Evolutionary conservation across 2,888 invertebrate species (phyloP), one percentile per base, ranked within the genome.

Genomic region (Amphipoea lucens): DNA sequence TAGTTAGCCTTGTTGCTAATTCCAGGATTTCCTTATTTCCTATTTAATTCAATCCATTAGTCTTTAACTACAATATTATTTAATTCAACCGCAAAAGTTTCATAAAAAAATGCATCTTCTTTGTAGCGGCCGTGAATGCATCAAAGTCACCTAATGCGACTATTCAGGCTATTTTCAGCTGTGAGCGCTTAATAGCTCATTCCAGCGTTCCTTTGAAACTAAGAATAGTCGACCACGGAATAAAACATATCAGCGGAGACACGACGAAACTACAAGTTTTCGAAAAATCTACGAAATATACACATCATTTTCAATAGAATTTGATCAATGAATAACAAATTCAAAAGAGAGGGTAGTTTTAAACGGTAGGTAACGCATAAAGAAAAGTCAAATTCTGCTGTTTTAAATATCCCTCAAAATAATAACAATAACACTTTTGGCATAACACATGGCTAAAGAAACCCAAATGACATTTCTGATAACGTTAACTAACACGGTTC

Each of bases 181-280:
- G 20, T 65, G 79, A 84, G 81, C 76, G 66, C 78, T 84, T 87
- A 82, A 82, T 83, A 79, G 73, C 68, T 81, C 77, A 76, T 74
- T 83, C 76, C 77, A 79, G 81, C 74, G 80, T 80, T 81, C 87
- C 88, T 89, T 89, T 88, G 89, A 85, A 86, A 82, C 86, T 75
- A 79, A 87, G 82, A 89, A 86, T 81, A 86, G 88, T 86, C 81
- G 84, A 84, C 83, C 78, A 83, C 82, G 76, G 72, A 51, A 75
- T 77, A 83, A 87, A 88, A 88, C 83, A 78, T 84, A 84, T 79
- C 90, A 85, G 83, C 75, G 48, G 77, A 84, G 74, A 79, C 75
- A 78, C 74, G 77, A 6, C 40, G 12, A 68, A 48, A 90, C 87
- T 78, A 81, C 7, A 45, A 20, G 73, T 89, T 88, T 70, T 72